Evolutionary conservation across 2,888 invertebrate genomes (phyloP).

Genomic region (Diaperis boleti): DNA sequence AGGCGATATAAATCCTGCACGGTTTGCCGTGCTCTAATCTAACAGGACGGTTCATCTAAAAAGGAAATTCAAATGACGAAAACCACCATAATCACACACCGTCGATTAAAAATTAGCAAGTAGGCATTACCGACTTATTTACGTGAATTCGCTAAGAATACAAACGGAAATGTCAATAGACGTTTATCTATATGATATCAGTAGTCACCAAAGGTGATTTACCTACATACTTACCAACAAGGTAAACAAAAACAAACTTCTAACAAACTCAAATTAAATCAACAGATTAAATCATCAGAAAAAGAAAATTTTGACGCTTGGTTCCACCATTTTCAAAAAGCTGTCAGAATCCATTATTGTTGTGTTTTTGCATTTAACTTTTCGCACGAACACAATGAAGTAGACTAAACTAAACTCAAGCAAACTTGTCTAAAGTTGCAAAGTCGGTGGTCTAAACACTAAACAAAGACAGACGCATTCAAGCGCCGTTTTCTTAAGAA

Average conservation of each 20-base stretch:
- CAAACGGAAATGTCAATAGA: slow-evolving; percentile 14
- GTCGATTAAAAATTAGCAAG: slow-evolving; percentile 2
- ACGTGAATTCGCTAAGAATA: slow-evolving; percentile 1
- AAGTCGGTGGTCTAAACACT: slow-evolving; percentile 48
- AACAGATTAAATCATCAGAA: slow-evolving; percentile 18
- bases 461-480: slow-evolving; percentile 32
- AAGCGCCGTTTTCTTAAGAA: not conserved
- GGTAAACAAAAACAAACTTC: not conserved
- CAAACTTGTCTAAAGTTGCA: slow-evolving; percentile 44
- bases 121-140: slow-evolving; percentile 15
- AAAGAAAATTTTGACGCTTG: slow-evolving; percentile 8
- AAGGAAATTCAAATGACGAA: slow-evolving; percentile 17
- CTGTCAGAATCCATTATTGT: slow-evolving; percentile 39
- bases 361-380: slow-evolving; percentile 40
- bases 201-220: slow-evolving; percentile 18
- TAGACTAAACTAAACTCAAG: slow-evolving; percentile 45
- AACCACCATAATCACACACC: slow-evolving; percentile 7
- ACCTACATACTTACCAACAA: no score
- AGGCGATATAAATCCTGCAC: slow-evolving; percentile 8
- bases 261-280: slow-evolving; percentile 6
- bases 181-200: slow-evolving; percentile 13
- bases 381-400: slow-evolving; percentile 44
- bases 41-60: slow-evolving; percentile 22
- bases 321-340: slow-evolving; percentile 33
- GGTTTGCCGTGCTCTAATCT: slow-evolving; percentile 13